Evolutionary conservation across 2,888 invertebrate genomes (phyloP).

Genomic region (Trissolcus japonicus): DNA sequence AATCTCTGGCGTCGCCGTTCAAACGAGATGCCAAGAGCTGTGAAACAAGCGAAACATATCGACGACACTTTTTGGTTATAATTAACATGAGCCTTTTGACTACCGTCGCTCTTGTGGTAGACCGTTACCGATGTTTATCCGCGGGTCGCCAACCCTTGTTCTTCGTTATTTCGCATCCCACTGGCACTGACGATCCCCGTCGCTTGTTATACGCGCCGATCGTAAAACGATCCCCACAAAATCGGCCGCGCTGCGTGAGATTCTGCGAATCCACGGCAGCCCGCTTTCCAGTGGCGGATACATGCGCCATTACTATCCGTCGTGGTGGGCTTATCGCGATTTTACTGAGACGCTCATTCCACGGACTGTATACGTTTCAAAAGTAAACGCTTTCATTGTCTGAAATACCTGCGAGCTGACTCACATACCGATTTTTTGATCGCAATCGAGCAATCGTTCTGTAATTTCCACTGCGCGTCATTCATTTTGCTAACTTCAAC

Average conservation of each 20-base stretch:
- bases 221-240: constrained; percentile 60
- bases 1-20: constrained; percentile 36
- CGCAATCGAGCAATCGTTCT: constrained; percentile 3
- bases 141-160: constrained; percentile 58
- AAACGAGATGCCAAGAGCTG: constrained; percentile 5
- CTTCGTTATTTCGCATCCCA: constrained; percentile 66
- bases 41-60: constrained; percentile 21
- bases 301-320: constrained; percentile 57
- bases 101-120: constrained; percentile 64
- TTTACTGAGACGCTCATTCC: constrained; percentile 48
- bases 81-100: constrained; percentile 71
- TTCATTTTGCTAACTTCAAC: constrained; percentile 1
- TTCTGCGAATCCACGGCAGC: constrained; percentile 51
- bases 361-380: constrained; percentile 36
- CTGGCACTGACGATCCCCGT: constrained; percentile 45
- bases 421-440: constrained; percentile 24
- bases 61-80: constrained; percentile 68
- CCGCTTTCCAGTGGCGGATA: constrained; percentile 54
- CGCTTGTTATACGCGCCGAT: constrained; percentile 53
- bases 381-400: constrained; percentile 48
- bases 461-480: not conserved
- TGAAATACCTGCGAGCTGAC: constrained; percentile 25
- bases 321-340: constrained; percentile 49
- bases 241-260: constrained; percentile 52
- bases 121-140: constrained; percentile 70